Evolutionary conservation across 2,797 vertebrate genomes (phyloP).

Genomic region (Melopsittacus undulatus): DNA sequence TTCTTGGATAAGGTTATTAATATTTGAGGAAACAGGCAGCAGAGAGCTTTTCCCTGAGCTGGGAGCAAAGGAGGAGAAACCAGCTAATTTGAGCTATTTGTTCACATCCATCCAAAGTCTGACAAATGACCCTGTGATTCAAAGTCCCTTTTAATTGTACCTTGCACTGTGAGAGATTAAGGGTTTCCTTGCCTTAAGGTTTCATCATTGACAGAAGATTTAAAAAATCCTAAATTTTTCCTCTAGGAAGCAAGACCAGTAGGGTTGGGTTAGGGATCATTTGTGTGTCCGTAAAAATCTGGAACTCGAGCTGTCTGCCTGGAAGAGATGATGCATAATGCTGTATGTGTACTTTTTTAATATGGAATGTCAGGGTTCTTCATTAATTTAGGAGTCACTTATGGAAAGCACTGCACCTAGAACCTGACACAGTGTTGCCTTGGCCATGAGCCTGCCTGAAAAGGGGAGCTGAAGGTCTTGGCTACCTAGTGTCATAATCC

Average conservation of each 20-base stretch:
- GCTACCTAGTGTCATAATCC: neutral
- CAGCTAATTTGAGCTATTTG: neutral
- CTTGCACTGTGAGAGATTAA: neutral
- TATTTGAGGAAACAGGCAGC: neutral
- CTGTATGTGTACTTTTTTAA: neutral
- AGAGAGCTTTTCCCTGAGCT: neutral
- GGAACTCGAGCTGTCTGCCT: neutral
- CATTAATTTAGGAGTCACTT: neutral
- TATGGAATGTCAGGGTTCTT: neutral
- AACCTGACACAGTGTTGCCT: neutral
- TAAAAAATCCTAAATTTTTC: neutral
- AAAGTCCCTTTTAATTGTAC: neutral
- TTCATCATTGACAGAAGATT: neutral
- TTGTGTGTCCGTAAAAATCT: neutral
- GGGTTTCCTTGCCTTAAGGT: neutral
- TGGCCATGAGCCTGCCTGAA: accelerated
- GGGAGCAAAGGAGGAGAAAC: accelerated
- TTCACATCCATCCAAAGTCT: neutral
- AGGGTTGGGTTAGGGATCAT: neutral
- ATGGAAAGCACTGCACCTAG: neutral
- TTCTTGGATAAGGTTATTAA: neutral
- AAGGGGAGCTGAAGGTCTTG: neutral
- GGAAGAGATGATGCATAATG: neutral
- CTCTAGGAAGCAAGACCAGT: neutral
- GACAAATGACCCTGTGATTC: neutral